A percentile compares a stretch with the other conserved stretches of the same genome.
These are phyloP conservation scores for Acheta domesticus DNA, from an alignment of 2,888 invertebrate genomes.

Conservation along the genomic window DNA sequence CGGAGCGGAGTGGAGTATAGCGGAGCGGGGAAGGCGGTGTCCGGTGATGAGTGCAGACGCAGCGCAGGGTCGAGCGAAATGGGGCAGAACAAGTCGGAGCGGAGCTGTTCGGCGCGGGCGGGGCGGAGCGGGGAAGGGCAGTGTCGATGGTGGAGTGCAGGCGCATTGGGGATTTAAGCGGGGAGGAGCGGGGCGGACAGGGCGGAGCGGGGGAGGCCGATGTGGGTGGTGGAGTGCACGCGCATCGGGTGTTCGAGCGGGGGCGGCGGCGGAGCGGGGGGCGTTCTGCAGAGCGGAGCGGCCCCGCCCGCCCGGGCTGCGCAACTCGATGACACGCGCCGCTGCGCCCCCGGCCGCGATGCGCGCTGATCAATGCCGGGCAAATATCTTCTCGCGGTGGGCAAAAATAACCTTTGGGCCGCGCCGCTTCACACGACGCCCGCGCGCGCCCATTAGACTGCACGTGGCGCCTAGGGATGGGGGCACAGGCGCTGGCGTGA, in stretches of 20 bases:
- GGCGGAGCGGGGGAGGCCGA: too few species aligned
- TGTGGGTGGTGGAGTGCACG: too few species aligned
- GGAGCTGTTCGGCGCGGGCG: too few species aligned
- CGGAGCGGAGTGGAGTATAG: background rate
- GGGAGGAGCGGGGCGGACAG: background rate
- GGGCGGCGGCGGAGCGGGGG: background rate
- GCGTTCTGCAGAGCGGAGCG: background rate
- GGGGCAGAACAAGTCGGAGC: too few species aligned
- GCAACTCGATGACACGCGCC: background rate
- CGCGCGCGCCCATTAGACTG: too few species aligned
- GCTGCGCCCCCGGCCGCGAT: too few species aligned
- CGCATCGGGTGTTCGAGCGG: too few species aligned
- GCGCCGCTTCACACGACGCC: background rate
- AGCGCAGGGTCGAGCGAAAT: too few species aligned
- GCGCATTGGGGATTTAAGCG: background rate
- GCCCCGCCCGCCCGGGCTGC: background rate
- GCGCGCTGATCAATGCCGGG: background rate
- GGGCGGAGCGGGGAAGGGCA: background rate
- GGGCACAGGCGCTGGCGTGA: too few species aligned
- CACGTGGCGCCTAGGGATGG: too few species aligned
- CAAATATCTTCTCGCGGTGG: background rate
- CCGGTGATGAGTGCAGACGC: too few species aligned
- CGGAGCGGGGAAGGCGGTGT: too few species aligned
- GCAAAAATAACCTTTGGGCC: constrained; percentile 18
- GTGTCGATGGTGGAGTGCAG: background rate